Conservation (phyloP, 2,113 vertebrate species). For the Ia io region DNA sequence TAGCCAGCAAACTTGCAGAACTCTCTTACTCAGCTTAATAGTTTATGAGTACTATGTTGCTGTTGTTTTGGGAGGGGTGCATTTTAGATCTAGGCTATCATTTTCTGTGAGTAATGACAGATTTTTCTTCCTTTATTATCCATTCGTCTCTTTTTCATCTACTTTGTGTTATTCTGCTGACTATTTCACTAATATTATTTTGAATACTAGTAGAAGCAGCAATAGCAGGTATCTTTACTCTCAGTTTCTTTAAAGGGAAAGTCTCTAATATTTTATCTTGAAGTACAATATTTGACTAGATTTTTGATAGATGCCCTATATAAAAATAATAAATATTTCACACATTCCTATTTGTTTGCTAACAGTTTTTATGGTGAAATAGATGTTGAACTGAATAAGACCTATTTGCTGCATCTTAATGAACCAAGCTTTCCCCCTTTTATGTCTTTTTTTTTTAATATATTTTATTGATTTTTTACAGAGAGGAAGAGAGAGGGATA, state of each 20-base stretch:
- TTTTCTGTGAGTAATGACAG: background rate
- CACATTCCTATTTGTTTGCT: background rate
- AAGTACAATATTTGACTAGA: background rate
- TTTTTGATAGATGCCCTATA: background rate
- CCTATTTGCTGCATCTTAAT: background rate
- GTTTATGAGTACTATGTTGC: too few species aligned
- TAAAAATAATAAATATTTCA: background rate
- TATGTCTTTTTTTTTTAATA: too few species aligned
- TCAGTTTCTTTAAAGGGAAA: background rate
- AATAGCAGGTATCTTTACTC: background rate
- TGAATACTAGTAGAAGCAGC: background rate
- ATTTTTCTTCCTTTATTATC: background rate
- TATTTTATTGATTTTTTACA: too few species aligned
- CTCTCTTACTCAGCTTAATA: background rate
- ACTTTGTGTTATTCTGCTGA: background rate
- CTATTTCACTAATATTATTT: background rate
- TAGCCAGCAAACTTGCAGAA: background rate
- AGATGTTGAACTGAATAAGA: background rate
- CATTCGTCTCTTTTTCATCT: background rate
- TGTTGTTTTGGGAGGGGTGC: background rate
- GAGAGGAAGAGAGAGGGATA: too few species aligned
- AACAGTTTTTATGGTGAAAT: background rate
- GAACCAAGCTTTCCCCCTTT: background rate
- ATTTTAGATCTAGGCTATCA: background rate
- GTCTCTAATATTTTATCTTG: background rate